phyloP scores from a whole-genome alignment of 1,140 invertebrate genomes.

The Proales similis region DNA sequence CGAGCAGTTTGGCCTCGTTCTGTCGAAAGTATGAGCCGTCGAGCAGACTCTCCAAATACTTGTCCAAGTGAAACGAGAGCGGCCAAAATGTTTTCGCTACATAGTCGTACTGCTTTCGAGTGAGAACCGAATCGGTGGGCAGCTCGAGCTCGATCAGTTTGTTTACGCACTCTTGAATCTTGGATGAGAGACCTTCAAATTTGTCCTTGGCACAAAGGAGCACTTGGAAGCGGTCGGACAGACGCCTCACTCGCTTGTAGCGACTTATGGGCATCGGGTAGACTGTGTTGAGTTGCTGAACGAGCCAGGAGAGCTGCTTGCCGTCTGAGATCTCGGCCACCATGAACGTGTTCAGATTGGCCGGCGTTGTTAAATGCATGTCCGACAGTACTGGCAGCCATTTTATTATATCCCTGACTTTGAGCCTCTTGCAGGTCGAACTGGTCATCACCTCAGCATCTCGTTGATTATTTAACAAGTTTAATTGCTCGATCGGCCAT shows the following conservation, averaged over 20 bases:
- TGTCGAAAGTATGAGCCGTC: conserved; percentile 12
- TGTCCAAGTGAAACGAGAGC: conserved; percentile 25
- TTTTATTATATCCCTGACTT: conserved; percentile 15
- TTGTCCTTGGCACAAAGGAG: conserved; percentile 12
- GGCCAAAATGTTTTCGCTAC: conserved; percentile 33
- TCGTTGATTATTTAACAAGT: too few species aligned
- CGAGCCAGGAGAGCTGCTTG: conserved; percentile 1
- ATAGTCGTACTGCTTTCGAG: conserved; percentile 20
- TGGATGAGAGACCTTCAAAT: not conserved
- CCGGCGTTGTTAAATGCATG: conserved; percentile 1
- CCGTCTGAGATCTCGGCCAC: conserved; percentile 14
- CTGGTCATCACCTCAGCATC: too few species aligned
- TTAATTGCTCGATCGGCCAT: not conserved
- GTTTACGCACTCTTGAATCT: not conserved
- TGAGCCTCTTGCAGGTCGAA: conserved; percentile 11
- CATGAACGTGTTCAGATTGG: conserved; percentile 27
- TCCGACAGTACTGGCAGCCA: conserved; percentile 26
- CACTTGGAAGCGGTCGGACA: not conserved
- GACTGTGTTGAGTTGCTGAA: not conserved
- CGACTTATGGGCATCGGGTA: conserved; percentile 6
- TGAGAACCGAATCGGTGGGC: conserved; percentile 20
- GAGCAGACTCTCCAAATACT: conserved; percentile 23
- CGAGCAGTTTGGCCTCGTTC: conserved; percentile 1
- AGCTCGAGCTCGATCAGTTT: conserved; percentile 11
- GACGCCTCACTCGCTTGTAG: conserved; percentile 12